Evolutionary conservation across 1,140 invertebrate species (phyloP), one percentile per base, ranked within the genome.

Genomic region (Acyrthosiphon pisum): DNA sequence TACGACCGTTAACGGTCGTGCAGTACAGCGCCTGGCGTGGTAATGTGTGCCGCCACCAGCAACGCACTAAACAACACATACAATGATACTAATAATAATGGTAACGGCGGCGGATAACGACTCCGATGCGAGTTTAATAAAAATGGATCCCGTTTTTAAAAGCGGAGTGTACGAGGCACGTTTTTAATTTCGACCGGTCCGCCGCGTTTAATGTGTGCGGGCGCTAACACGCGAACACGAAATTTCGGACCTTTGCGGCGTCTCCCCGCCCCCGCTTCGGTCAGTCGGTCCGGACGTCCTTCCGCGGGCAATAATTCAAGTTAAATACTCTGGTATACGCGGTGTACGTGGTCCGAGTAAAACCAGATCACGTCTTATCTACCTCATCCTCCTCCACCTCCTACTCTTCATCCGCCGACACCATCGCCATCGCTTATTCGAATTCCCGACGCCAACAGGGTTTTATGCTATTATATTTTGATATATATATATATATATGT

Each of bases 121-220:
- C 91, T 50, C 76, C 26, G 26, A 93, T 86, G 48, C 91, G 81
- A 81, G 91, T 86, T 86, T 93, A 93, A 93, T 93, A 93, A 93
- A 93, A 93, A 93, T 90, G 23, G 68, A 93, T 93, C 81, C 76
- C 44, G n/a, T 81, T 93, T 93, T 93, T 93, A 93, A 93, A 93
- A 86, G 84, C 76, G 23, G 35, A 22, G 46, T 35, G 91, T 37
- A 86, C 81, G 91, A 93, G 50, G 91, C 91, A 93, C 91, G 91
- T 93, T 93, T 93, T 93, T 93, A 93, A 93, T 93, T 93, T 93
- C 91, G 91, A 22, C 60, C 37, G 26, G 53, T 20, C 53, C 48
- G 41, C 41, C 3, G 37, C 50, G 30, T 86, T 56, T 93, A 93
- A 93, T 93, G 91, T 26, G 81, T 44, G 37, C 23, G 22, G 41